Evolutionary conservation across 2,888 invertebrate genomes (phyloP), one percentile per base, ranked within the genome.

Genomic region (Drosophila tanythrix): DNA sequence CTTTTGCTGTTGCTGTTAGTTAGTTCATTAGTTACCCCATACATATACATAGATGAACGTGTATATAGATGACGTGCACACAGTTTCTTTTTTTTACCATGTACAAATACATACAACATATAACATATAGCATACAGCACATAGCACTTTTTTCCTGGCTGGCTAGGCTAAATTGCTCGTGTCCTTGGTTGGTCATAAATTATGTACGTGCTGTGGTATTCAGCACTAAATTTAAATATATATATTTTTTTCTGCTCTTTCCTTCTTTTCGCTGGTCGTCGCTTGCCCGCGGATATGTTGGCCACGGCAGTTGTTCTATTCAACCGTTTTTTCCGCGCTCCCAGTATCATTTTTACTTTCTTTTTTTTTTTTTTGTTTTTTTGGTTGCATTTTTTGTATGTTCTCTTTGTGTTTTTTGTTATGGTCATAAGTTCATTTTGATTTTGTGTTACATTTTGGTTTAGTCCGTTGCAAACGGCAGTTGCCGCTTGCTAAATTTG

Each of bases 131-230:
- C 35, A 57, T 53, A 60, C 27, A 38, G 68, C 40, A 69, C 57
- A 51, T 56, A 70, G 79, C 51, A 70, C 58, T 71, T 82, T 79
- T 69, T 72, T 67, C 57, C 62, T 76, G 75, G 73, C 81, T 79
- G 75, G 81, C 82, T 74, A 79, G 82, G 89, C 87, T 88, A 90
- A 88, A 88, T 88, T 88, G 88, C 88, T 89, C 89, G 89, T 88
- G 88, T 84, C 90, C 90, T 89, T 89, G 90, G 88, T 87, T 74
- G 89, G 89, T 79, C 90, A 88, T 88, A 88, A 88, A 88, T 88
- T 88, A 90, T 90, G 90, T 88, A 90, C 88, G 90, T 88, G 88
- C 90, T 89, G 84, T 79, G 90, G 90, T 88, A 88, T 85, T 89
- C 88, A 80, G 88, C 90, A 88, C 89, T 88, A 90, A 88, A 88